phyloP scores from a whole-genome alignment of 1,140 invertebrate genomes.

The Zaprionus lachaisei region DNA sequence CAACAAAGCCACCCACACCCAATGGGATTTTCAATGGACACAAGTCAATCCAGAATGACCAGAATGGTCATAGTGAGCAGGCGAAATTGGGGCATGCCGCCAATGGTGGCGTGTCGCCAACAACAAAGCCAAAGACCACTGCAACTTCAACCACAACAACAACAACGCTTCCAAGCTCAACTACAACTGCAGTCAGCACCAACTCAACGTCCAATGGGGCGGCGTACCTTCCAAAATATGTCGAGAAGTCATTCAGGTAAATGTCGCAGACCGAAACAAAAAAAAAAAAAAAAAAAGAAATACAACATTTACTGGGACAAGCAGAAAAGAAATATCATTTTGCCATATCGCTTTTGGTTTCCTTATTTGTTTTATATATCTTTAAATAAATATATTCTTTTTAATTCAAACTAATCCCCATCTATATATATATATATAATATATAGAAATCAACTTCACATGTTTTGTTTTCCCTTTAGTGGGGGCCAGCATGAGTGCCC shows the following conservation, averaged over 20 bases:
- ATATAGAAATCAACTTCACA: slow-evolving; percentile 9
- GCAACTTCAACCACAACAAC: slow-evolving; percentile 27
- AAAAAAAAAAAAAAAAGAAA: neutral
- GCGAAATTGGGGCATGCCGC: slow-evolving; percentile 18
- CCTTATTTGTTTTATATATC: slow-evolving; percentile 11
- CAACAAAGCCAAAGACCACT: slow-evolving; percentile 31
- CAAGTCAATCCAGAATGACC: slow-evolving; percentile 35
- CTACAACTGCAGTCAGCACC: slow-evolving; percentile 30
- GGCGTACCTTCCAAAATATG: slow-evolving; percentile 84
- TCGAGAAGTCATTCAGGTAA: slow-evolving; percentile 85
- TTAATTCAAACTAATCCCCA: slow-evolving; percentile 9
- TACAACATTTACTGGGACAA: neutral
- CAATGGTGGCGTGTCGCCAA: slow-evolving; percentile 24
- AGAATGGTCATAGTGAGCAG: slow-evolving; percentile 19
- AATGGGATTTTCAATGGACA: slow-evolving; percentile 19
- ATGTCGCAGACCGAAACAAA: slow-evolving; percentile 49
- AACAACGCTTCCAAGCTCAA: slow-evolving; percentile 7
- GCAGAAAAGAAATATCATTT: slow-evolving; percentile 23
- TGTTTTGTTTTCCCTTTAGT: slow-evolving; percentile 3
- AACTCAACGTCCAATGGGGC: slow-evolving; percentile 62
- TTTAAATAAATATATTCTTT: slow-evolving; percentile 3
- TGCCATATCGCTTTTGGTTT: slow-evolving; percentile 18
- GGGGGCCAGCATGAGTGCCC: slow-evolving; percentile 33
- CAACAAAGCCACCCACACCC: slow-evolving; percentile 17
- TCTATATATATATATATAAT: neutral